Evolutionary conservation across 2,113 vertebrate genomes (phyloP).

Genomic region (Caloenas nicobarica): DNA sequence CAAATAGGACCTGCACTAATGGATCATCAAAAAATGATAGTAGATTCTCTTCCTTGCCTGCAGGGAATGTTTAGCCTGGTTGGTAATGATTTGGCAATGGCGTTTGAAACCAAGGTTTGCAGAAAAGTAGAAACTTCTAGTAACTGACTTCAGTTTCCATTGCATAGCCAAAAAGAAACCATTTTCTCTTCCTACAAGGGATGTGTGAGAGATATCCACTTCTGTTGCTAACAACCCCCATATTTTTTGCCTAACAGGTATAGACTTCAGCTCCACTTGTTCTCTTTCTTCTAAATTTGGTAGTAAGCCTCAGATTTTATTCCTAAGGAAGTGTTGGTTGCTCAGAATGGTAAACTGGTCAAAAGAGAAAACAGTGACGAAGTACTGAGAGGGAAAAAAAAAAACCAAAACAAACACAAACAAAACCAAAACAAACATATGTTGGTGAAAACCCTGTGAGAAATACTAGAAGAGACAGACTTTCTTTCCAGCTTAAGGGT

Average conservation of each 20-base stretch:
- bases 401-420: too few species aligned
- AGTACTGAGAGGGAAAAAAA: not conserved
- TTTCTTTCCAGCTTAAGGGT: not conserved
- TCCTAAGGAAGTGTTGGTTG: not conserved
- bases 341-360: not conserved
- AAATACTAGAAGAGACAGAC: not conserved
- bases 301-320: not conserved
- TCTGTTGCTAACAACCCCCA: not conserved
- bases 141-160: not conserved
- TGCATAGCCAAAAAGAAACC: not conserved
- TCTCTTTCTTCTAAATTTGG: not conserved
- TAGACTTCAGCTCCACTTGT: not conserved
- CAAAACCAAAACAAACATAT: too few species aligned
- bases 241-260: not conserved
- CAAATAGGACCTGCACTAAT: constrained; percentile 22
- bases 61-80: not conserved
- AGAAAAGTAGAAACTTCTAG: not conserved
- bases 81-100: not conserved
- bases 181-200: not conserved
- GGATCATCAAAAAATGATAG: constrained; percentile 41
- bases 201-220: not conserved
- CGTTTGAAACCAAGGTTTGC: not conserved
- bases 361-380: not conserved
- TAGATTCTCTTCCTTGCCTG: not conserved
- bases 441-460: not conserved